Evolutionary conservation across 2,797 vertebrate species (phyloP).

Genomic region (Notamacropus eugenii): DNA sequence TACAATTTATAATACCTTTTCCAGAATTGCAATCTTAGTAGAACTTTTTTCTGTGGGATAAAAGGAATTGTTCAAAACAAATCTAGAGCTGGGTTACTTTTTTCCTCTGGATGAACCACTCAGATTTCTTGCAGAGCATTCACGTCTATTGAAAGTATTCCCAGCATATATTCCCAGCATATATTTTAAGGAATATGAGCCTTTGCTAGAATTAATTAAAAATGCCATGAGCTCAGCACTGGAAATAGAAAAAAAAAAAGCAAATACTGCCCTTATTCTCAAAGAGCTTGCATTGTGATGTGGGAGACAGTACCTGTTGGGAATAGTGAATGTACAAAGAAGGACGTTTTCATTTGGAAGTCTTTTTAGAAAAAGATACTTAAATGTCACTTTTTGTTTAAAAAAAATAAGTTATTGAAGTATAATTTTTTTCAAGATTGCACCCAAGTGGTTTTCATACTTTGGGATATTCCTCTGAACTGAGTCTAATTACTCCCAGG

Average conservation of each 20-base stretch:
- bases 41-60: background rate
- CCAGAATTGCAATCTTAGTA: background rate
- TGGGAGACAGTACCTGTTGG: background rate
- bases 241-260: background rate
- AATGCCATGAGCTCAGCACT: background rate
- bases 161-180: background rate
- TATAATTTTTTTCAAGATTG: background rate
- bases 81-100: background rate
- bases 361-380: background rate
- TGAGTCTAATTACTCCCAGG: background rate
- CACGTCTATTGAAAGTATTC: background rate
- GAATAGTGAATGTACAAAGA: background rate
- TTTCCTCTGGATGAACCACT: background rate
- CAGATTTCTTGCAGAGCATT: background rate
- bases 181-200: background rate
- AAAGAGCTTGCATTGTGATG: background rate
- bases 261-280: background rate
- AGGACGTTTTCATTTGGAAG: background rate
- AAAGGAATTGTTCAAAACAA: background rate
- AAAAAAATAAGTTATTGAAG: background rate
- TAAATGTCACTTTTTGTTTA: background rate
- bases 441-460: background rate
- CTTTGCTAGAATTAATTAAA: background rate
- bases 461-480: background rate
- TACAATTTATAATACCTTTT: background rate